Evolutionary conservation across 2,797 vertebrate species (phyloP), one percentile per base, ranked within the genome.

Genomic region (Sebastes paucispinis): DNA sequence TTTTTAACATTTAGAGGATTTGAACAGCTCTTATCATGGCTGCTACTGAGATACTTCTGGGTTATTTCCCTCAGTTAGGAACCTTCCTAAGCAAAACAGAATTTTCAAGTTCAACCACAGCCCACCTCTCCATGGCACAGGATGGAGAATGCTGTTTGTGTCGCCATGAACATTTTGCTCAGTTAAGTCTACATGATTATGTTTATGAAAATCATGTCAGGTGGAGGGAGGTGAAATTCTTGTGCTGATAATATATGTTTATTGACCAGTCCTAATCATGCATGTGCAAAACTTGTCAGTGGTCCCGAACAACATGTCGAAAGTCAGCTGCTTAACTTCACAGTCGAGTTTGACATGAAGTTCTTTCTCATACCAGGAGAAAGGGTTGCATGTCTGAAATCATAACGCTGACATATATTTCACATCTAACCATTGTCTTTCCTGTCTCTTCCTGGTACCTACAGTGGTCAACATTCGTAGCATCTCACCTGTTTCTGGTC

Each of bases 401-500:
- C 2, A 8, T 4, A 59, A 13, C 6, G 6, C 54, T 8, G 13
- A 77, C 18, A 5, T 52, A 25, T n/a, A n/a, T 47, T 55, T 24
- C 22, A 64, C 4, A 2, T 47, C 47, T 5, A 22, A 14, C 13
- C 57, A 47, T 14, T 18, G 6, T 32, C 43, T 63, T 54, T 31
- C 4, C 2, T 29, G 25, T 55, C 18, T 71, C 4, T 7, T 24
- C 20, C 6, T 29, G 57, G n/a, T n/a, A 20, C 64, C 27, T 67
- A 34, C 18, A 3, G 34, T 16, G 18, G 13, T 63, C 4, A 57
- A 9, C 10, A 18, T 81, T 31, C 6, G 43, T 39, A 31, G 4
- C 32, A 8, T 43, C 78, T 89, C 31, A 99, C 98, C 97, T 99
- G 98, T 88, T 96, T 97, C 81, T 98, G 97, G 92, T 99, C 96